Percentiles rank a stretch among this genome's conserved stretches.
These are phyloP conservation scores for Acipenser ruthenus DNA, from an alignment of 2,797 vertebrate species.

Conservation along the genomic window DNA sequence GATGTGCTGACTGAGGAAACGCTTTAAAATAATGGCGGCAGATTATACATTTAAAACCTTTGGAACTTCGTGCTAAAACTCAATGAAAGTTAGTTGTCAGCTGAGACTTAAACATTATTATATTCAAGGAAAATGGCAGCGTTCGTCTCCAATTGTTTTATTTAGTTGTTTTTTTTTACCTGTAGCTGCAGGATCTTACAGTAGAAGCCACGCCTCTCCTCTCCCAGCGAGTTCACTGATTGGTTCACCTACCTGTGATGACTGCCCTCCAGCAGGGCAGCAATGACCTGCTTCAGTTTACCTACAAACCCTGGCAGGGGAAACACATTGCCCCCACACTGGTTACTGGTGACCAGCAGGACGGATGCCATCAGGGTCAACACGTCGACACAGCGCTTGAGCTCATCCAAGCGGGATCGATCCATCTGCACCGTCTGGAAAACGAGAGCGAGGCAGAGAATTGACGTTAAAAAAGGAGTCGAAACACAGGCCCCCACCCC, in stretches of 20 bases:
- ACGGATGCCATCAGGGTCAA: slow-evolving; percentile 54
- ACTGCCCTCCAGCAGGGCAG: slow-evolving; percentile 58
- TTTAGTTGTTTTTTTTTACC: too few relatives aligned
- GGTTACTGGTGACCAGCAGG: slow-evolving; percentile 52
- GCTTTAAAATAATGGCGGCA: too few relatives aligned
- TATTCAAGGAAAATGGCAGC: too few relatives aligned
- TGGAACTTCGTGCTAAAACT: too few relatives aligned
- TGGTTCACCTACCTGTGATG: slow-evolving; percentile 46
- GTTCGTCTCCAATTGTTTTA: too few relatives aligned
- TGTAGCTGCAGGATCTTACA: too few relatives aligned
- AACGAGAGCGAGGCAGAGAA: neutral
- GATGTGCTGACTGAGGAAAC: too few relatives aligned
- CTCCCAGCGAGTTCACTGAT: slow-evolving; percentile 22
- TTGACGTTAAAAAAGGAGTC: neutral
- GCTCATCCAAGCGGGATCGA: slow-evolving; percentile 43
- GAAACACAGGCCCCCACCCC: neutral
- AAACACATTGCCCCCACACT: slow-evolving; percentile 43
- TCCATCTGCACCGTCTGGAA: slow-evolving; percentile 55
- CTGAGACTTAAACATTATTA: too few relatives aligned
- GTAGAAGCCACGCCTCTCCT: slow-evolving; percentile 6
- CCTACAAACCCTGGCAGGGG: slow-evolving; percentile 59
- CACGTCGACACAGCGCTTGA: slow-evolving; percentile 38
- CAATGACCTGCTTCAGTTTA: slow-evolving; percentile 53
- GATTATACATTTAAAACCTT: too few relatives aligned
- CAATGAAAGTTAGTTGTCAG: too few relatives aligned